Conservation (phyloP, 2,888 invertebrate genomes). For the Acrobasis consociella region DNA sequence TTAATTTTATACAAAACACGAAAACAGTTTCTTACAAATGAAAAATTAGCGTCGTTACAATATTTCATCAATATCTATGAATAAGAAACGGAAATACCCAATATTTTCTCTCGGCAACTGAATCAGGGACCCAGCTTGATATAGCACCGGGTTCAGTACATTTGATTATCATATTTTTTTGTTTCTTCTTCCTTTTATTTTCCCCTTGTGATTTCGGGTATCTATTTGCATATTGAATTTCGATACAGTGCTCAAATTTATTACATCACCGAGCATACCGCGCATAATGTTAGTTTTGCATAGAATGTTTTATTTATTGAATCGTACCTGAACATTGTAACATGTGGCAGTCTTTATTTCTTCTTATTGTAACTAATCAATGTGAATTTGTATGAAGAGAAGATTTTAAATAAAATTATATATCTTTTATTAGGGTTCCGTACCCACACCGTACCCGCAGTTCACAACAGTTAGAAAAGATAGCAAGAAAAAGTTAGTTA, state of each 20-base stretch:
- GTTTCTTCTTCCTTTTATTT: conserved; percentile 66
- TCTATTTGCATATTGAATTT: conserved; percentile 76
- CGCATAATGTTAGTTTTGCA: conserved; percentile 56
- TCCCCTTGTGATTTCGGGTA: conserved; percentile 71
- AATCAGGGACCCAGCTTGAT: conserved; percentile 50
- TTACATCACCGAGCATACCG: conserved; percentile 60
- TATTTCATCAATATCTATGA: conserved; percentile 23
- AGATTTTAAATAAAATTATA: too few species aligned
- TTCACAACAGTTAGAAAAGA: too few species aligned
- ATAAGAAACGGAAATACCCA: conserved; percentile 20
- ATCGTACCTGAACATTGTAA: conserved; percentile 32
- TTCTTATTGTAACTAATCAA: neutral
- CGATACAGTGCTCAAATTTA: conserved; percentile 73
- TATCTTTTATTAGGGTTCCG: too few species aligned
- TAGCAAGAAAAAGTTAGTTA: too few species aligned
- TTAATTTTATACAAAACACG: neutral
- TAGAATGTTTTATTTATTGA: conserved; percentile 55
- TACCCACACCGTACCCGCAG: too few species aligned
- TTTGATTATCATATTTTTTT: conserved; percentile 77
- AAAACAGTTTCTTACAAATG: neutral
- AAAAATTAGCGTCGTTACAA: conserved; percentile 24
- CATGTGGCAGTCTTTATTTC: neutral
- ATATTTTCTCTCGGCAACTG: conserved; percentile 24
- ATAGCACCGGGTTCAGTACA: conserved; percentile 60
- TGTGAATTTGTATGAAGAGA: too few species aligned